Conservation (phyloP, 2,113 vertebrate species). For the Zosterops lateralis region DNA sequence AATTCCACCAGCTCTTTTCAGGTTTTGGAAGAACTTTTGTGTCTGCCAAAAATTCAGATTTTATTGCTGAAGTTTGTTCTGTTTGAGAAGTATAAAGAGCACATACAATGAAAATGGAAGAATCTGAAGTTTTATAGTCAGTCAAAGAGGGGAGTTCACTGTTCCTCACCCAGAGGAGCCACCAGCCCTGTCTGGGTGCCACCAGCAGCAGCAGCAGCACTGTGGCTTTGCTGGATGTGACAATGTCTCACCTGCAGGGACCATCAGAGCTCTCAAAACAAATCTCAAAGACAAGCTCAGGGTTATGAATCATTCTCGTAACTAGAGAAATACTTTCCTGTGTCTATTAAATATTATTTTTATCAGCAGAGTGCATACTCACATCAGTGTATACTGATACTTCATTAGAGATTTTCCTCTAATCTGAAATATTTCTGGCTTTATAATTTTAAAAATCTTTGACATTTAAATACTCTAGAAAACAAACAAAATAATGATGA, state of each 20-base stretch:
- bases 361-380: background rate
- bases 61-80: background rate
- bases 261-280: background rate
- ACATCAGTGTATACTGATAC: background rate
- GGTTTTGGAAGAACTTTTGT: background rate
- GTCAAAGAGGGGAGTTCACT: accelerated
- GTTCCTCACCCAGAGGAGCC: background rate
- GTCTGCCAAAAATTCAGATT: background rate
- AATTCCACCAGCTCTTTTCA: accelerated
- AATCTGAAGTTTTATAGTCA: background rate
- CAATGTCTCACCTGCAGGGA: background rate
- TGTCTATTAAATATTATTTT: background rate
- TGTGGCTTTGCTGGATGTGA: background rate
- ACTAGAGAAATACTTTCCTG: background rate
- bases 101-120: background rate
- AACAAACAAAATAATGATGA: background rate
- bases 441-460: background rate
- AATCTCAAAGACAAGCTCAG: background rate
- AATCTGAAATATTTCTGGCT: background rate
- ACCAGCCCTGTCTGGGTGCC: background rate
- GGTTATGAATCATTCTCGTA: background rate
- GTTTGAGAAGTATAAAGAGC: background rate
- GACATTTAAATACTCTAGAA: background rate
- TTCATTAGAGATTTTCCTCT: background rate
- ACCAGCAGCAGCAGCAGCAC: background rate